Evolutionary conservation across 1,140 invertebrate genomes (phyloP).

Genomic region (Melanaphis sacchari): DNA sequence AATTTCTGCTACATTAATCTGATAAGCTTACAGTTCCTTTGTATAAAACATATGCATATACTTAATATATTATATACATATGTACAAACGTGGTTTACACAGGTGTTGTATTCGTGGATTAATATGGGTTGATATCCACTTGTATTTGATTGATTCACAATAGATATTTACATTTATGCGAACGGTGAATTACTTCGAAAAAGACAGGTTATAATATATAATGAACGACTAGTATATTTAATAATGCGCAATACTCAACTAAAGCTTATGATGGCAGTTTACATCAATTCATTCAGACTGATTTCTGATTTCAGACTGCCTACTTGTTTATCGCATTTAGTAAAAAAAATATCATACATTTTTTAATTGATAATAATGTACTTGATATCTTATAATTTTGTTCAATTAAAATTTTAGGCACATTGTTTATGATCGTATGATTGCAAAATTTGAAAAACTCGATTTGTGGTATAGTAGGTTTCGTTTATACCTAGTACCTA

Average conservation of each 20-base stretch:
- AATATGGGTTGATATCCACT: background rate
- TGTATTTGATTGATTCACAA: background rate
- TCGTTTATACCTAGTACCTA: too few relatives aligned
- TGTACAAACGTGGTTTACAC: background rate
- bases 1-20: background rate
- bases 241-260: background rate
- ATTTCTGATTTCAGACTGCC: background rate
- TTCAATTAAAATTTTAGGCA: background rate
- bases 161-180: background rate
- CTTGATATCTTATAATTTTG: background rate
- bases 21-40: background rate
- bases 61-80: background rate
- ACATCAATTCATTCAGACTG: background rate
- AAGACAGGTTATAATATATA: background rate
- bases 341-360: too few relatives aligned
- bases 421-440: background rate
- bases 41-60: background rate
- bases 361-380: background rate
- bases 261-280: background rate
- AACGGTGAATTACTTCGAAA: background rate
- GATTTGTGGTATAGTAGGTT: too few relatives aligned
- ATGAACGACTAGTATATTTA: background rate
- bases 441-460: background rate
- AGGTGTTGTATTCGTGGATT: background rate
- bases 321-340: background rate